Conservation (phyloP, 2,888 invertebrate genomes). For the Fragum fragum region DNA sequence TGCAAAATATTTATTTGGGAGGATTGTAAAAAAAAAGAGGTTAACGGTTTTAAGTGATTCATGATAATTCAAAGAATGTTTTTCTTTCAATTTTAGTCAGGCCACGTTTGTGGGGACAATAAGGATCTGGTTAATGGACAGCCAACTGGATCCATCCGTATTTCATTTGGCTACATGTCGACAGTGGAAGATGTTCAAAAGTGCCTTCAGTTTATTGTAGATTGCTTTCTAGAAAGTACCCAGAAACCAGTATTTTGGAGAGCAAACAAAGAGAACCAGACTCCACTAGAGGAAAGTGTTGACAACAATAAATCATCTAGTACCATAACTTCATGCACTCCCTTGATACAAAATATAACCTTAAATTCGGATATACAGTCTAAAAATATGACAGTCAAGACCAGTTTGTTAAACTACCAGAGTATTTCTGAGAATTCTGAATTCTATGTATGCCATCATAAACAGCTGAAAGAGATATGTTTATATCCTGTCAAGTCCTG, state of each 20-base stretch:
- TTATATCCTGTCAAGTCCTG: constrained; percentile 98
- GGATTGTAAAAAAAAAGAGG: no score
- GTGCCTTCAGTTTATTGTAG: constrained; percentile 91
- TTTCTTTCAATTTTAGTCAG: constrained; percentile 86
- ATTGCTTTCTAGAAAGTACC: constrained; percentile 89
- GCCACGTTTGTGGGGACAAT: constrained; percentile 97
- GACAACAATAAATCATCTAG: background rate
- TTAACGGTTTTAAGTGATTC: no score
- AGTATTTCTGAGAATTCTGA: constrained; percentile 5
- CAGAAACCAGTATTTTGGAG: constrained; percentile 56
- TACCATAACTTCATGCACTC: background rate
- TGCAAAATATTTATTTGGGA: no score
- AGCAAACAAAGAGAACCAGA: background rate
- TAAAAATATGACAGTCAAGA: background rate
- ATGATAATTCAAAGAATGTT: no score
- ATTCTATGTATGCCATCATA: constrained; percentile 44
- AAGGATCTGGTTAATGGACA: constrained; percentile 93
- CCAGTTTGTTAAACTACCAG: background rate
- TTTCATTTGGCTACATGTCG: constrained; percentile 97
- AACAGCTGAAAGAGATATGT: constrained; percentile 88
- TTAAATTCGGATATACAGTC: background rate
- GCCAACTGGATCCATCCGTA: constrained; percentile 96
- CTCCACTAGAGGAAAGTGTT: constrained; percentile 7
- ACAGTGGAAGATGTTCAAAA: constrained; percentile 91
- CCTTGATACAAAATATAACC: constrained; percentile 3